Percentiles rank a stretch among this genome's conserved stretches.
Conservation (phyloP, 2,113 vertebrate species). For the Bujurquina vittata region DNA sequence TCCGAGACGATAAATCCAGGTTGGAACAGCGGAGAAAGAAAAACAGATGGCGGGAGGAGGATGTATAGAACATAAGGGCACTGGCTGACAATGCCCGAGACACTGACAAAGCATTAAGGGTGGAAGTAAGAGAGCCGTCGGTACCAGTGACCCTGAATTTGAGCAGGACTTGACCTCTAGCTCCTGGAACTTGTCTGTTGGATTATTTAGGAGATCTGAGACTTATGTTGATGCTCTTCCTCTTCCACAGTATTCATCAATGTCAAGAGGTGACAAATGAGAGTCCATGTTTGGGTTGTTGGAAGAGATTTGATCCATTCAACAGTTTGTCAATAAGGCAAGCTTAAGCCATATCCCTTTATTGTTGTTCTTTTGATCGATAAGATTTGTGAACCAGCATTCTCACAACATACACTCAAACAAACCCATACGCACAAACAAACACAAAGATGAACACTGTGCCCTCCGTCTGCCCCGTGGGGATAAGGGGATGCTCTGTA, state of each 20-base stretch:
- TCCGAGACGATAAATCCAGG: constrained; percentile 29
- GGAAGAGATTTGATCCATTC: neutral
- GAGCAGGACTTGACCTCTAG: constrained; percentile 44
- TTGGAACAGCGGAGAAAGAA: constrained; percentile 36
- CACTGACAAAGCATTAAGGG: constrained; percentile 19
- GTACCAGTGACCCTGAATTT: constrained; percentile 41
- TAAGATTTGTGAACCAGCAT: neutral
- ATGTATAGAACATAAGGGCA: constrained; percentile 21
- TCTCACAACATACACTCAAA: neutral
- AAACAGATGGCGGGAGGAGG: constrained; percentile 68
- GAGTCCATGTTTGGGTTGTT: neutral
- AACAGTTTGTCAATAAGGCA: neutral
- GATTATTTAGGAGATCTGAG: constrained; percentile 27
- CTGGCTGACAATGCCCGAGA: constrained; percentile 9
- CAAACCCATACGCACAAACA: neutral
- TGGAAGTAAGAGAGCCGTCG: constrained; percentile 36
- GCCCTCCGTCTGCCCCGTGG: constrained; percentile 1
- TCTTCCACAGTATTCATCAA: constrained; percentile 10
- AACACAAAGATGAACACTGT: neutral
- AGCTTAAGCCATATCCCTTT: neutral
- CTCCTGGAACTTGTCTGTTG: constrained; percentile 26
- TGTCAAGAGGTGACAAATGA: constrained; percentile 11
- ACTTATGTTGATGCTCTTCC: constrained; percentile 20
- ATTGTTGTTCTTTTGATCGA: neutral
- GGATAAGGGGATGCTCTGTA: constrained; percentile 15